These are phyloP conservation scores for Caenorhabditis briggsae DNA, from an alignment of 1,140 invertebrate genomes.

Conservation along the genomic window DNA sequence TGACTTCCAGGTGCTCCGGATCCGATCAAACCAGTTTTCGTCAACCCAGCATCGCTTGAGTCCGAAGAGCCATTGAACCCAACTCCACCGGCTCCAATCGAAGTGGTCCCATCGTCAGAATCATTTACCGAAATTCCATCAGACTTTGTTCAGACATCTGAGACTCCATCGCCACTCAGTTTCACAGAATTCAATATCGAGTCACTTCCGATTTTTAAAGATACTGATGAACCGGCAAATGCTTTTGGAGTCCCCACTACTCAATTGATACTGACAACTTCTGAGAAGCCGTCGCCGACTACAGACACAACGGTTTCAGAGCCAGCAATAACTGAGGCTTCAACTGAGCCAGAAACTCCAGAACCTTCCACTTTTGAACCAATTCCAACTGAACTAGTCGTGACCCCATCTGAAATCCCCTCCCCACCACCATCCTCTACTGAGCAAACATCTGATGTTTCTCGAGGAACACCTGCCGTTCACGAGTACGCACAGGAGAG, in stretches of 20 bases:
- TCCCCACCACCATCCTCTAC: neutral
- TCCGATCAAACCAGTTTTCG: conserved; percentile 15
- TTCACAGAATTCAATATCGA: conserved; percentile 28
- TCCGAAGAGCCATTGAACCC: neutral
- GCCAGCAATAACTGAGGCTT: too few relatives aligned
- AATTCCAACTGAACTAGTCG: neutral
- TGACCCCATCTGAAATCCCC: neutral
- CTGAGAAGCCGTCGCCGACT: neutral
- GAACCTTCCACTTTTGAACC: neutral
- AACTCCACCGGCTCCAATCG: neutral
- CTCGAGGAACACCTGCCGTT: neutral
- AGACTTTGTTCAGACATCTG: neutral
- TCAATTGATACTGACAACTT: neutral
- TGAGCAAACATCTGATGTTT: conserved; percentile 24
- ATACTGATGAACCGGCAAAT: neutral
- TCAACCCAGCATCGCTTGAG: neutral
- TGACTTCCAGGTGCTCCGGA: neutral
- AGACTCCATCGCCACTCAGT: neutral
- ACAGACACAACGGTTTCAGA: too few relatives aligned
- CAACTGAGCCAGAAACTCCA: neutral
- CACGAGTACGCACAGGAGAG: neutral
- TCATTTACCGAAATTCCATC: neutral
- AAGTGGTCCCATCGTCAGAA: conserved; percentile 23
- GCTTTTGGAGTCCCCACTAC: neutral
- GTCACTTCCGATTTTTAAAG: conserved; percentile 22